Evolutionary conservation across 1,140 invertebrate genomes (phyloP), one percentile per base, ranked within the genome.

Genomic region (Asobara japonica): DNA sequence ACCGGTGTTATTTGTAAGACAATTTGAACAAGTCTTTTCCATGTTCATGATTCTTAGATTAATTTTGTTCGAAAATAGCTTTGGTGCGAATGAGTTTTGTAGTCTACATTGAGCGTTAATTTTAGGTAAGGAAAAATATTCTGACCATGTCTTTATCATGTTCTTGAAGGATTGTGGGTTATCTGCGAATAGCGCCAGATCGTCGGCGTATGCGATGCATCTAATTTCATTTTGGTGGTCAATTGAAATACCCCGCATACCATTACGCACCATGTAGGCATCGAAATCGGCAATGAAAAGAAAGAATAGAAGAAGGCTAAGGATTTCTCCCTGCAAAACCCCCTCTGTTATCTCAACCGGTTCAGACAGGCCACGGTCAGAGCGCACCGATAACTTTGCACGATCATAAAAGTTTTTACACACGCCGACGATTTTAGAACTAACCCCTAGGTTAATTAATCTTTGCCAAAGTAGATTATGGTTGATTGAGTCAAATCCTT

Each of bases 131-230:
- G n/a, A n/a, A n/a, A 33, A 33, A 33, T 33, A 33, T 33, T 33
- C 10, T 10, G 31, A 6, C 4, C 5, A 4, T 4, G 31, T 6
- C 10, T 33, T 33, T 33, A 33, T 33, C 4, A 33, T 10, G 10
- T 33, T 33, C 10, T 33, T 4, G 10, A 33, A 10, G 5, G 5
- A 4, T 33, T 33, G 10, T 13, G 16, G n/a, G 5, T n/a, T 36
- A 16, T 67, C 62, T 5, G 75, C 45, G 5, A 76, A 27, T 0
- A 76, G 33, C 8, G 73, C 73, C 5, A 74, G 8, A 38, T 78
- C 77, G 48, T 76, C 73, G 5, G 73, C 69, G 64, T 74, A 76
- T 25, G 69, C 30, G 6, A 77, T 33, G 2, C 67, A 18, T 6
- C 33, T 51, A 7, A 78, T 30, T 2, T 71, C 65, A 33, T 30